Base-by-base conservation (phyloP, 2,888 invertebrate genomes). In the Limnephilus auricula region DNA sequence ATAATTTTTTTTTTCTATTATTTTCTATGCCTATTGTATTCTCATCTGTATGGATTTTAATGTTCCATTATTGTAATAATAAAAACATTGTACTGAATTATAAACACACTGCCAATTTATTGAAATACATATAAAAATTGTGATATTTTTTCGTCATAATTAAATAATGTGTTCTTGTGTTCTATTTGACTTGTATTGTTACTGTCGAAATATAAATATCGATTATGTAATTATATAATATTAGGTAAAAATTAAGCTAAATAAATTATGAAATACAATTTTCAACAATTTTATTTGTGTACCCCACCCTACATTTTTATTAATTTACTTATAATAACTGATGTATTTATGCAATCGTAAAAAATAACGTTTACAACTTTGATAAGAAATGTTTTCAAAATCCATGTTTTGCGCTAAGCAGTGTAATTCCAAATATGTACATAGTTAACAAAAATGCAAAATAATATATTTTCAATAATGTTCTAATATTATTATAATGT, bases 91-190 rank as follows among this genome's bases (percentile, higher is more conserved):
- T 85, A 90, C 90, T 85, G 84, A 90, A 85, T 37, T 84, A 90
- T 50, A 90, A 40, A 89, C 90, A 83, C 45, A 90, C 90, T 90
- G 90, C 90, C 90, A 90, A 90, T 90, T 90, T 45, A 83, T 65
- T 83, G 30, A 85, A 85, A 90, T 85, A 45, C 45, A 45, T 45
- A 65, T 65, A 37, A 79, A 90, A n/a, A 85, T 90, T 84, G 90
- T 85, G 90, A 85, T 90, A 90, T 90, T 90, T 85, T 90, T 85
- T 90, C 90, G 79, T 79, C 78, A 85, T 85, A 34, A 79, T 83
- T 83, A 83, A 83, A 80, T 25, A 83, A 80, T 65, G 65, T 65
- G 65, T 37, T 50, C 89, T 40, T 80, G 78, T 88, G 45, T 40
- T 89, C 79, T 89, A 79, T 40, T 89, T 89, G 89, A 89, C 78